Evolutionary conservation across 92 coral and sea anemone genomes (phyloP).

Genomic region (Zoanthus solanderi): DNA sequence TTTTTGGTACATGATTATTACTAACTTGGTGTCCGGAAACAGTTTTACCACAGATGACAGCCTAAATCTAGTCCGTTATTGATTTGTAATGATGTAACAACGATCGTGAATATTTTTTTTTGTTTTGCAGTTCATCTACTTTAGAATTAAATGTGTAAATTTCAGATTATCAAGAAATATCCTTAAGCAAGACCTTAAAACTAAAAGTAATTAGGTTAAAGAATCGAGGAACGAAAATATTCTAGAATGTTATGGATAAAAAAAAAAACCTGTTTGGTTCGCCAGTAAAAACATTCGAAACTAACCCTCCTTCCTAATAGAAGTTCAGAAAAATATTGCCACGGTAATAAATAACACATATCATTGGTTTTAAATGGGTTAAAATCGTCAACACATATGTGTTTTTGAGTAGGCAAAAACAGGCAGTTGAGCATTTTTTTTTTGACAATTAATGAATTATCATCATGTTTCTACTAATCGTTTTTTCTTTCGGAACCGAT

Average conservation of each 20-base stretch:
- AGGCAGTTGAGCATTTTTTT: neutral
- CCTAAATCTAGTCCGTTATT: neutral
- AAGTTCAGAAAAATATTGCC: neutral
- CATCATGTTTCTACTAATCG: constrained; percentile 1
- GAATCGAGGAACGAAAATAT: neutral
- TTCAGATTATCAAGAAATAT: neutral
- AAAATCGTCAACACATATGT: neutral
- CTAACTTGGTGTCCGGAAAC: neutral
- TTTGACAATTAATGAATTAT: neutral
- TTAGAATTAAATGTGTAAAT: neutral
- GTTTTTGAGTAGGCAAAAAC: neutral
- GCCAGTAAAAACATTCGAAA: neutral
- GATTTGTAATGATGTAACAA: neutral
- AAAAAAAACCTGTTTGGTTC: neutral
- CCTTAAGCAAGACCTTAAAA: neutral
- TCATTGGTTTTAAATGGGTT: neutral
- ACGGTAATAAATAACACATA: neutral
- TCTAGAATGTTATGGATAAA: neutral
- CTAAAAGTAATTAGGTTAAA: neutral
- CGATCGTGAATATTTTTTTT: neutral
- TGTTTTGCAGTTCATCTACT: neutral
- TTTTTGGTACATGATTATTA: neutral
- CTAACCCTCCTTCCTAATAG: neutral
- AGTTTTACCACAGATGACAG: neutral
- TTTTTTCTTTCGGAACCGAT: neutral